These are phyloP conservation scores for Neoscelio sp. DNA, from an alignment of 2,888 invertebrate species.

Conservation along the genomic window DNA sequence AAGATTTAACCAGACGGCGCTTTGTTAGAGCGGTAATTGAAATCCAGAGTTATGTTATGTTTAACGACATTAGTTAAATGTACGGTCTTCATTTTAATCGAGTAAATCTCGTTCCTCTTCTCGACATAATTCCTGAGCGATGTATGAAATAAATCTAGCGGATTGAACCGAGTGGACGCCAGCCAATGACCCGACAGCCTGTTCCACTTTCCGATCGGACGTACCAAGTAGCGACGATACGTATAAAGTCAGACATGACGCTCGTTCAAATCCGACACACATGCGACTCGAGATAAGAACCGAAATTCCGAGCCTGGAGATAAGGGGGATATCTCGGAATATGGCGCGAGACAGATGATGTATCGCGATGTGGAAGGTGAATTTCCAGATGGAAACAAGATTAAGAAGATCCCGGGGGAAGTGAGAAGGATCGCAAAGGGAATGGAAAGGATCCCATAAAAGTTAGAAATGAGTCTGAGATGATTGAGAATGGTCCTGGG, in stretches of 20 bases:
- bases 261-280: too few species aligned
- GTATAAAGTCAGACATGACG: slow-evolving; percentile 58
- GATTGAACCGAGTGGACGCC: slow-evolving; percentile 29
- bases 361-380: too few species aligned
- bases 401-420: too few species aligned
- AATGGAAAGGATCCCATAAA: too few species aligned
- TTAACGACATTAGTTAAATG: slow-evolving; percentile 53
- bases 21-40: slow-evolving; percentile 48
- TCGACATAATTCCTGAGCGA: slow-evolving; percentile 30
- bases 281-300: slow-evolving; percentile 55
- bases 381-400: too few species aligned
- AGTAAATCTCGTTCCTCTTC: too few species aligned
- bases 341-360: too few species aligned
- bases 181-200: slow-evolving; percentile 36
- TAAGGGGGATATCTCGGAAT: slow-evolving; percentile 61
- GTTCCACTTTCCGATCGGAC: slow-evolving; percentile 29
- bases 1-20: slow-evolving; percentile 54
- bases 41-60: slow-evolving; percentile 57
- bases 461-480: too few species aligned
- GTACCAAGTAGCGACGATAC: slow-evolving; percentile 38
- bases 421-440: too few species aligned
- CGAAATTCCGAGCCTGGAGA: slow-evolving; percentile 58
- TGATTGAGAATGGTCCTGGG: too few species aligned
- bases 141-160: slow-evolving; percentile 29
- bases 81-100: slow-evolving; percentile 29